Base-by-base conservation (phyloP, 2,888 invertebrate genomes). In the Eudemis profundana region DNA sequence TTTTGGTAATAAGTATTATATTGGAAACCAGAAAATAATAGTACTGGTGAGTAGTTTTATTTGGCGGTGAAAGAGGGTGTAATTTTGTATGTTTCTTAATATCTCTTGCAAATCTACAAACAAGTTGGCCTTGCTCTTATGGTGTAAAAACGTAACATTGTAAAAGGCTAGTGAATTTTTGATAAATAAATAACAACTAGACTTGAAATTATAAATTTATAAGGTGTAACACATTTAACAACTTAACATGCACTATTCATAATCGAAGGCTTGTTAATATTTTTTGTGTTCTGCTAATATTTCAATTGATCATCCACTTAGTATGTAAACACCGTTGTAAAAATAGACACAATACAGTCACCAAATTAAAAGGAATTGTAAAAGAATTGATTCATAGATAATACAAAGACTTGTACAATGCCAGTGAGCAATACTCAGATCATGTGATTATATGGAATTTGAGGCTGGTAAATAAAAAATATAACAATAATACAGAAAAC, bases 141-240 rank as follows among this genome's bases (percentile, higher is more conserved):
- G 79, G 80, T 87, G 82, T 88, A 85, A 78, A 83, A 82, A 86
- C 83, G 81, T 86, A 83, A 87, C 84, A 87, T 85, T 87, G 78
- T 87, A 86, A 89, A 92, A 92, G 92, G 92, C 92, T 92, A 92
- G 92, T 92, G 92, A 92, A 88, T 86, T 91, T 92, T 92, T 91
- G 87, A 90, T 91, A 91, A 86, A 83, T 85, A 83, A 86, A 86
- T 84, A 87, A 86, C 87, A 86, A 80, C 85, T 91, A 90, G 86
- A 89, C 82, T 85, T 86, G 88, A 85, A 86, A 84, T 83, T 84
- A 81, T 84, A 85, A 86, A 86, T 82, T 82, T 72, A 79, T 86
- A 88, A 84, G 81, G 74, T 85, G 78, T 79, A 81, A 81, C 81
- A 80, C 78, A 79, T 78, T 77, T 79, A 74, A 70, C 72, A 75